phyloP scores from a whole-genome alignment of 1,140 invertebrate genomes.

The Microplitis mediator region DNA sequence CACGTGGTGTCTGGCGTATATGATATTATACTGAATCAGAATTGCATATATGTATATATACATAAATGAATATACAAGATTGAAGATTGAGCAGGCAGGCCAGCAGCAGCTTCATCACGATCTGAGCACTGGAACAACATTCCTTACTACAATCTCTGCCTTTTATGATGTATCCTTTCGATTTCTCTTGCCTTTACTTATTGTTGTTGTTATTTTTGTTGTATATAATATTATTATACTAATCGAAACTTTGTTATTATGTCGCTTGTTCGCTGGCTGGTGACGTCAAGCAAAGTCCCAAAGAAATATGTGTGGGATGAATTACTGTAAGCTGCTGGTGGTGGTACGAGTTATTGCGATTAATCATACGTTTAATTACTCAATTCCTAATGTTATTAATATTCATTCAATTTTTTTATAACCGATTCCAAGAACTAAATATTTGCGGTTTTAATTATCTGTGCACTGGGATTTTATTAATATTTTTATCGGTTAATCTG shows the following conservation, averaged over 20 bases:
- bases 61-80: conserved; percentile 12
- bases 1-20: conserved; percentile 18
- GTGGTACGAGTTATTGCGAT: no score
- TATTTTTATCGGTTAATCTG: no score
- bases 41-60: conserved; percentile 14
- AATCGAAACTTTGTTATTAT: conserved; percentile 2
- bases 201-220: no score
- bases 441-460: no score
- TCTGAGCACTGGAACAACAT: conserved; percentile 7
- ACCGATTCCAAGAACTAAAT: no score
- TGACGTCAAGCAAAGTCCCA: conserved; percentile 19
- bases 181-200: conserved; percentile 1
- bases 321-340: no score
- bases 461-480: no score
- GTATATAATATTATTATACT: not conserved
- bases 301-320: conserved; percentile 1
- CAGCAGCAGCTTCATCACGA: not conserved
- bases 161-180: conserved; percentile 41
- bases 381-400: no score
- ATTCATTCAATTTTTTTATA: no score
- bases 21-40: conserved; percentile 9
- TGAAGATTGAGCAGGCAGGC: not conserved
- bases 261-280: not conserved
- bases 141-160: conserved; percentile 34
- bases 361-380: no score